Base-by-base conservation (phyloP, 2,888 invertebrate species). In the Limnephilus rhombicus region DNA sequence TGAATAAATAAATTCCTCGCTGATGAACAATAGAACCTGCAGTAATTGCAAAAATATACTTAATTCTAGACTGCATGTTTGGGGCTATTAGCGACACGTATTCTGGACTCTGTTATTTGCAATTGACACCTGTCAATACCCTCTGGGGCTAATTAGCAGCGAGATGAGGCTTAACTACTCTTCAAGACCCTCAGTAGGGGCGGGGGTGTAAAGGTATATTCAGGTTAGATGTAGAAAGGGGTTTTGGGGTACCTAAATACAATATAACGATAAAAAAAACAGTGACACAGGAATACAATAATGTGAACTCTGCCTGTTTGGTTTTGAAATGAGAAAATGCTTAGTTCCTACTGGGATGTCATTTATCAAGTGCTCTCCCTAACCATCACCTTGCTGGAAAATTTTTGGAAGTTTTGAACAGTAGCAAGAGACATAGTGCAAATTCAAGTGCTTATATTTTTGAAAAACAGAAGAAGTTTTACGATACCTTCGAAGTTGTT, bases 121-220 rank as follows among this genome's bases (percentile, higher is more conserved):
- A 83, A 83, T 83, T 83, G 83, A 83, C 83, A 83, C 83, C 83
- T 83, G 83, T 37, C 83, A 83, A 18, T 37, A 34, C 9, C 83
- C 9, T 37, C 37, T 83, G n/a, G 24, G 7, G 18, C 83, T 83
- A 83, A 83, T 83, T 83, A 83, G 37, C 83, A 41, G 24, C 37
- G 24, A 9, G 68, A 68, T n/a, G 68, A 68, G n/a, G 68, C 68
- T 68, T n/a, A 68, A 68, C 83, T 34, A 83, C 24, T 31, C 31
- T 83, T 18, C 24, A 68, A 68, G 24, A 49, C 49, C 24, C 5
- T n/a, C 9, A 9, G 7, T 9, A 68, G 68, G n/a, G n/a, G n/a
- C 0, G 24, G 68, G 24, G 7, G n/a, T n/a, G 9, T 68, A 68
- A 24, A 68, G n/a, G 24, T 68, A 24, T 9, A 68, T 68, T 68